Evolutionary conservation across 2,888 invertebrate species (phyloP), one percentile per base, ranked within the genome.

Genomic region (Drosophila fulvimacula): DNA sequence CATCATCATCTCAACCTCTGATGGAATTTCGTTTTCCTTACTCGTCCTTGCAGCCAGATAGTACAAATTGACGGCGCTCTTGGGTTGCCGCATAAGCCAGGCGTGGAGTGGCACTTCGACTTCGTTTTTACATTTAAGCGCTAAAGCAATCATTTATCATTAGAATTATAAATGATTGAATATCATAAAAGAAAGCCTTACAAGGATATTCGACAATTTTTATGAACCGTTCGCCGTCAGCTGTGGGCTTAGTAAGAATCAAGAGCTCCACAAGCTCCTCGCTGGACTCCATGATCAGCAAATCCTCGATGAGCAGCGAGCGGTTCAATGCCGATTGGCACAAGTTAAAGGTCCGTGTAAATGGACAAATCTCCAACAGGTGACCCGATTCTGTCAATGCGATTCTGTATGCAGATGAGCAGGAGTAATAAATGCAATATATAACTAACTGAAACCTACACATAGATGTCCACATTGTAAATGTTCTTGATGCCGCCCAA

Each of bases 1-100:
- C 32, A 91, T 76, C 75, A 91, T 89, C 90, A 93, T 91, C 85
- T 92, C 91, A 61, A 93, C 90, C 64, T 88, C 86, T 17, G 90
- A 82, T 1, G 92, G 90, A 5, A 90, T 55, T 27, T 79, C 74
- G 3, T 73, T 59, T 0, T 52, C 58, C 58, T 87, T 87, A 1
- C 61, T 34, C 17, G 86, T 67, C 36, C 86, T 82, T 1, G 91
- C 85, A 4, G 84, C 82, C 48, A 93, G 68, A 66, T 92, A 93
- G 61, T 92, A 93, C 15, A 93, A 79, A 79, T 92, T 93, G 10
- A 92, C 89, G 0, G 92, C 90, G 62, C 89, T 82, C 63, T 92
- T 92, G 2, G 92, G 90, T 72, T 93, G 93, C 5, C 87, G 81
- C 1, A 92, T 91, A 0, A 93, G 78, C 93, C 93, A 93, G 0